A percentile compares a stretch with the other conserved stretches of the same genome.
Evolutionary conservation across 1,140 invertebrate genomes (phyloP).

Genomic region (Drosophila simulans): DNA sequence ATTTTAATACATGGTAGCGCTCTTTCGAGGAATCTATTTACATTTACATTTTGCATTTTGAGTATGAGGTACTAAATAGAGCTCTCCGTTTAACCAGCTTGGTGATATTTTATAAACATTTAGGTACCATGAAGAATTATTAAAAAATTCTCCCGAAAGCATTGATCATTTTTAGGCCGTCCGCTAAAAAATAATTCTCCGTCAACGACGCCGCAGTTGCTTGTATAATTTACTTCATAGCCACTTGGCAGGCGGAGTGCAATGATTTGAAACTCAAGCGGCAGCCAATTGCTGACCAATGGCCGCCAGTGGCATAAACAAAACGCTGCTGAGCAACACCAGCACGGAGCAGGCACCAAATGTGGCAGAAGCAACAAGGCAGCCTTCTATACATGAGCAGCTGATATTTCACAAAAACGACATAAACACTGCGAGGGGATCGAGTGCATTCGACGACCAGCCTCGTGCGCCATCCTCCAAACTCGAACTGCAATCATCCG

Average conservation of each 20-base stretch:
- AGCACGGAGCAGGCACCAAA: slow-evolving; percentile 51
- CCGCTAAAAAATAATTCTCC: slow-evolving; percentile 1
- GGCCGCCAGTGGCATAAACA: slow-evolving; percentile 74
- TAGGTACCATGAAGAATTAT: background rate
- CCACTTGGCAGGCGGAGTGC: slow-evolving; percentile 24
- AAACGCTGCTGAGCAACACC: slow-evolving; percentile 58
- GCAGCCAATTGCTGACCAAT: slow-evolving; percentile 69
- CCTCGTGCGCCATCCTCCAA: slow-evolving; percentile 13
- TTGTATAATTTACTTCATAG: slow-evolving; percentile 75
- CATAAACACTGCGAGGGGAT: slow-evolving; percentile 72
- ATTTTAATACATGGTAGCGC: too few relatives aligned
- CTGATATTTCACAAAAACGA: slow-evolving; percentile 84
- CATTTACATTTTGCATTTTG: too few relatives aligned
- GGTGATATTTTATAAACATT: too few relatives aligned
- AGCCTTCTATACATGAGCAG: slow-evolving; percentile 82
- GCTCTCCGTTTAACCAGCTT: too few relatives aligned
- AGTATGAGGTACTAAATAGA: too few relatives aligned
- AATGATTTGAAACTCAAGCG: slow-evolving; percentile 77
- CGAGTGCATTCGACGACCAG: slow-evolving; percentile 39
- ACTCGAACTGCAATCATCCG: background rate
- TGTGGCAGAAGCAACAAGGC: slow-evolving; percentile 73
- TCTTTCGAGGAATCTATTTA: too few relatives aligned
- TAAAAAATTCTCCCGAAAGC: slow-evolving; percentile 11
- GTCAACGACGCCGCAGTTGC: slow-evolving; percentile 36
- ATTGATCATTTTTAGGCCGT: slow-evolving; percentile 42